Evolutionary conservation across 2,797 vertebrate genomes (phyloP).

Genomic region (Neosilurus hyrtlii): DNA sequence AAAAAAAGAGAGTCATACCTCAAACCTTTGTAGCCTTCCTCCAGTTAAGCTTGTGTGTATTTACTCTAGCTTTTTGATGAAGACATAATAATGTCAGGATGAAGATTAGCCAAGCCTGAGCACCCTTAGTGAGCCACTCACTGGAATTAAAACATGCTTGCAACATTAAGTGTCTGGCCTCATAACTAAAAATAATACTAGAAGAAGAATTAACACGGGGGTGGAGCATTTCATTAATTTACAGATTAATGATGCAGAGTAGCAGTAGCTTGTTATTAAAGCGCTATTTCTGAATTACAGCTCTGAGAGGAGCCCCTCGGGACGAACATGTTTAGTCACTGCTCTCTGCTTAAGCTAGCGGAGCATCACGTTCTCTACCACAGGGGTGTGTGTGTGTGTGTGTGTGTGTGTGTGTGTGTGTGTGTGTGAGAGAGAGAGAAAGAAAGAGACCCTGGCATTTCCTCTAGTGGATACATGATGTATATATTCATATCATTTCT

Average conservation of each 20-base stretch:
- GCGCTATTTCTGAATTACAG: constrained; percentile 82
- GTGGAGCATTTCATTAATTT: constrained; percentile 78
- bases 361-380: constrained; percentile 47
- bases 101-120: constrained; percentile 36
- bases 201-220: constrained; percentile 72
- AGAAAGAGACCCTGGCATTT: constrained; percentile 44
- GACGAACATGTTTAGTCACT: constrained; percentile 77
- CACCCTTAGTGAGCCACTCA: constrained; percentile 37
- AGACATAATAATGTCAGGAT: constrained; percentile 46
- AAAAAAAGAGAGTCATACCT: background rate
- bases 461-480: constrained; percentile 65
- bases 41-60: constrained; percentile 52
- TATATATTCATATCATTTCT: constrained; percentile 29
- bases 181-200: constrained; percentile 49
- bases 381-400: constrained; percentile 53
- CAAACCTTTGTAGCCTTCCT: background rate
- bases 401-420: constrained; percentile 14
- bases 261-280: constrained; percentile 80
- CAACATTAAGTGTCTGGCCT: constrained; percentile 41
- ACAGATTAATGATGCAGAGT: constrained; percentile 78
- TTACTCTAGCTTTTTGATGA: constrained; percentile 53
- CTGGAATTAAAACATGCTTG: constrained; percentile 36
- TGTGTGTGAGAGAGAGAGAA: background rate
- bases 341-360: constrained; percentile 76
- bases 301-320: constrained; percentile 76